These are phyloP conservation scores for Trichomycterus rosablanca DNA, from an alignment of 2,113 vertebrate genomes.

Conservation along the genomic window DNA sequence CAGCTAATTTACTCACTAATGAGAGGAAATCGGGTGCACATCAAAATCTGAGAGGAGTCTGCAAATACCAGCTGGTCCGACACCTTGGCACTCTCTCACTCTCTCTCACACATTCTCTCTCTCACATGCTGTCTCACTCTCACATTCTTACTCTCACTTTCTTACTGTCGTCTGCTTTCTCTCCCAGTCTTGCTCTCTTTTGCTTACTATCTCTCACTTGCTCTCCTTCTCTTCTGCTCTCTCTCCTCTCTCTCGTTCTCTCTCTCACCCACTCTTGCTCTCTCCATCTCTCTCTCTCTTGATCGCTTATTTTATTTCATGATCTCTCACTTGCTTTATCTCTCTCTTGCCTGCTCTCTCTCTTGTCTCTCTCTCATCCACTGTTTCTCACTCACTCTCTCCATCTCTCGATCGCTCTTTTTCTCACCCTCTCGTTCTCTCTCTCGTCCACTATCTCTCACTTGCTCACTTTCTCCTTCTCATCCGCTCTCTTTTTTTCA, in stretches of 20 bases:
- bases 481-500: too few species aligned
- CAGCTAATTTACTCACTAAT: conserved; percentile 64
- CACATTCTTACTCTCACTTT: conserved; percentile 22
- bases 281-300: not conserved
- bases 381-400: too few species aligned
- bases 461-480: too few species aligned
- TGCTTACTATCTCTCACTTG: conserved; percentile 27
- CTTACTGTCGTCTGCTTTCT: conserved; percentile 17
- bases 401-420: too few species aligned
- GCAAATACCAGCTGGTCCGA: conserved; percentile 57
- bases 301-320: not conserved
- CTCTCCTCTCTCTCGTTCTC: conserved; percentile 28
- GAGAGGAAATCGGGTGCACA: conserved; percentile 64
- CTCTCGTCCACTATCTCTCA: too few species aligned
- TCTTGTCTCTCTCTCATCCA: too few species aligned
- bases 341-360: not conserved
- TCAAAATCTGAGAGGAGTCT: conserved; percentile 58
- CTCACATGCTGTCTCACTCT: conserved; percentile 17
- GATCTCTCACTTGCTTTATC: too few species aligned
- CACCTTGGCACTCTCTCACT: conserved; percentile 11
- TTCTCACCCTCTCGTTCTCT: too few species aligned
- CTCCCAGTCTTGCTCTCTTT: conserved; percentile 21
- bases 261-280: conserved; percentile 2
- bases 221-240: conserved; percentile 15
- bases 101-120: conserved; percentile 15